These are phyloP conservation scores for Rhinopomastus cyanomelas DNA, from an alignment of 2,113 vertebrate species.

Conservation along the genomic window DNA sequence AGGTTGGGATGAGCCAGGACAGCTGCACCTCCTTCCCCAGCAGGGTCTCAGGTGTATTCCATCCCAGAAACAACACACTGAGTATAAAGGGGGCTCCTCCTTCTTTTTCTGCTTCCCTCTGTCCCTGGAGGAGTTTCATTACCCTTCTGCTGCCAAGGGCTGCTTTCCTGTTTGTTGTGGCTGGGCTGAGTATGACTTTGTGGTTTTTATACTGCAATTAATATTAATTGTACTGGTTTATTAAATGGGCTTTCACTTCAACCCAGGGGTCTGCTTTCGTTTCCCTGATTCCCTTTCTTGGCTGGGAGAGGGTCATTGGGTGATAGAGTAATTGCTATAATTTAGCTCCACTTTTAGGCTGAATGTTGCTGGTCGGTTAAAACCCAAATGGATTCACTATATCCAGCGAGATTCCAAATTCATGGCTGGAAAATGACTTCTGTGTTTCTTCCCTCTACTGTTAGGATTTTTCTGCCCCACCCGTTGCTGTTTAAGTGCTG, in stretches of 20 bases:
- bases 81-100: neutral
- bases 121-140: neutral
- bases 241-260: neutral
- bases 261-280: neutral
- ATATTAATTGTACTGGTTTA: neutral
- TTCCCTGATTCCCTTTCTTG: neutral
- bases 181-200: neutral
- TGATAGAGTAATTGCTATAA: neutral
- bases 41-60: neutral
- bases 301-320: neutral
- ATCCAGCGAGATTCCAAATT: neutral
- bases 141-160: neutral
- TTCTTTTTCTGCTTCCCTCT: neutral
- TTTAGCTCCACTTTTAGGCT: too few species aligned
- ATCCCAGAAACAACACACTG: neutral
- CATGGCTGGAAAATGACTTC: neutral
- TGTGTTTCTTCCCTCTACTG: rapidly evolving
- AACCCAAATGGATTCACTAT: neutral
- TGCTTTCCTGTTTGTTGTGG: neutral
- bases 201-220: neutral
- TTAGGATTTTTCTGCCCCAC: too few species aligned
- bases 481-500: too few species aligned
- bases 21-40: neutral
- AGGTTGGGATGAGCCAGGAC: neutral
- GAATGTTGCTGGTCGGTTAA: neutral